Evolutionary conservation across 2,888 invertebrate species (phyloP).

Genomic region (Lasioglossum leucozonium): DNA sequence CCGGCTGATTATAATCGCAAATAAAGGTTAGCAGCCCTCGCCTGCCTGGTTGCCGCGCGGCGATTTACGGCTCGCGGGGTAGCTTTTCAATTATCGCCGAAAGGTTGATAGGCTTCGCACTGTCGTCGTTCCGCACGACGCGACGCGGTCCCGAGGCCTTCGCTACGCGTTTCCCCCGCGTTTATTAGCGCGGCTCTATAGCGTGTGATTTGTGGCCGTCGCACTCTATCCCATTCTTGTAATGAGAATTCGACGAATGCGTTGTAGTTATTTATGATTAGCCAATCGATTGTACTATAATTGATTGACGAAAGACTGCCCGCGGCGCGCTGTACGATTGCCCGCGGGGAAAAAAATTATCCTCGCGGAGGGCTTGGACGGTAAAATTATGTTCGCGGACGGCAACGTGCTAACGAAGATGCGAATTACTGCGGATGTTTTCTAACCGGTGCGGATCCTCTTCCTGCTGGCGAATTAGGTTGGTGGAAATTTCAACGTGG

Average conservation of each 20-base stretch:
- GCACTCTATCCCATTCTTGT: not conserved
- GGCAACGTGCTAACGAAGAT: not conserved
- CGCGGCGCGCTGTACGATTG: not conserved
- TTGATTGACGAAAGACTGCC: slow-evolving; percentile 13
- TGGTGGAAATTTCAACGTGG: too few relatives aligned
- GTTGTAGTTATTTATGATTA: not conserved
- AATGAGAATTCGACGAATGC: not conserved
- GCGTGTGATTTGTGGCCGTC: slow-evolving; percentile 3
- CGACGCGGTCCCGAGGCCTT: not conserved
- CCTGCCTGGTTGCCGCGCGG: slow-evolving; percentile 32
- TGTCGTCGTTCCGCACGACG: slow-evolving; percentile 11
- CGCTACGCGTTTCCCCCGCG: not conserved
- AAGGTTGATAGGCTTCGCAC: slow-evolving; percentile 24
- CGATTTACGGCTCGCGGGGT: slow-evolving; percentile 26
- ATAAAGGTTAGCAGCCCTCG: slow-evolving; percentile 38
- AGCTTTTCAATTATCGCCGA: slow-evolving; percentile 47
- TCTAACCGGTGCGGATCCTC: too few relatives aligned
- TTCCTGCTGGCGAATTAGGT: too few relatives aligned
- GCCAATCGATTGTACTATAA: not conserved
- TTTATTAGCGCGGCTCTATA: slow-evolving; percentile 8
- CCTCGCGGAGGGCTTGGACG: not conserved
- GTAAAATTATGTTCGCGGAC: not conserved
- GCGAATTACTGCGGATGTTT: not conserved
- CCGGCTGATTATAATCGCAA: slow-evolving; percentile 42
- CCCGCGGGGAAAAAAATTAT: not conserved